Base-by-base conservation (phyloP, 2,888 invertebrate species). In the Drosophila mulleri region DNA sequence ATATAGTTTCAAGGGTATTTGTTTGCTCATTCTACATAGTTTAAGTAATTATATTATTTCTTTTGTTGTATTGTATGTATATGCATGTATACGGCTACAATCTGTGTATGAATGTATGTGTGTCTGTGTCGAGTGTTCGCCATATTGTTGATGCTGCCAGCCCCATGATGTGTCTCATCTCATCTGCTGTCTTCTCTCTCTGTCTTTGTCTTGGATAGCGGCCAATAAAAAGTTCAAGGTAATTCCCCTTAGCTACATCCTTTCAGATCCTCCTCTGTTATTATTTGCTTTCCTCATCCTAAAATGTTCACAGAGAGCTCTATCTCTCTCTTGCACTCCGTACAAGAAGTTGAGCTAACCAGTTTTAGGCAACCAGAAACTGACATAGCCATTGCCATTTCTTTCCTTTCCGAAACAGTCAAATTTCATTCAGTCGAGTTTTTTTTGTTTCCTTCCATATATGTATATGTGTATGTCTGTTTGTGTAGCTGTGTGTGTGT, bases 171-270 rank as follows among this genome's bases (percentile, higher is more conserved):
- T 57, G 67, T 47, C 57, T 61, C 44, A 32, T 57, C 57, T 52
- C 41, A 23, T 57, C 44, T 50, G 41, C 39, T 42, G 50, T 50
- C 20, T 32, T 32, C 54, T 35, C 62, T 81, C 52, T 44, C 62
- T 81, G 48, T 39, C 62, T 81, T 82, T 80, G 81, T 73, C 73
- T 70, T 59, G 47, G 69, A 12, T 62, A 67, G 67, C 52, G 50
- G 60, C 63, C 58, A 80, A 64, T 61, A 52, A 65, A 75, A 70
- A 74, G 81, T 80, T 82, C 82, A 82, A 82, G 82, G 82, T 75
- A 65, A 76, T 73, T 82, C 67, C 59, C 70, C 80, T 78, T 69
- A 72, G 67, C 50, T 62, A 29, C 73, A 66, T 60, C 50, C 50
- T 39, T 48, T 37, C 44, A 61, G 47, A 52, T 60, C 35, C 20